Evolutionary conservation across 2,113 vertebrate genomes (phyloP).

Genomic region (Carassius auratus): DNA sequence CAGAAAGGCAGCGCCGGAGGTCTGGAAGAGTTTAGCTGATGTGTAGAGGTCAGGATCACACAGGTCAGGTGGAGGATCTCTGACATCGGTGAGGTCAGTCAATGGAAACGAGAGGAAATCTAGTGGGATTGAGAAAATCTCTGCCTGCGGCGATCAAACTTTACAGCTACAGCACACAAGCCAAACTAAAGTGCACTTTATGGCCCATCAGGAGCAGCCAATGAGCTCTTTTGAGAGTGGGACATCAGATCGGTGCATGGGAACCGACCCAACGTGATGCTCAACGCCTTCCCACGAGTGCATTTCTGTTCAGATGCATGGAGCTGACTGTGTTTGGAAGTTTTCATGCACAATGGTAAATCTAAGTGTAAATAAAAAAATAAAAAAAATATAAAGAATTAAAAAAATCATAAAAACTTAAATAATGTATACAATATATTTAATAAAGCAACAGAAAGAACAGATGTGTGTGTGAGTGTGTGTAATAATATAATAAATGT

Average conservation of each 20-base stretch:
- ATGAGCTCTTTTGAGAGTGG: neutral
- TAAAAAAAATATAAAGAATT: no score
- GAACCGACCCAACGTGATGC: conserved; percentile 20
- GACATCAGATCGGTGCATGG: neutral
- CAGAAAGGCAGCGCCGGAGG: neutral
- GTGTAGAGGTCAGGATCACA: conserved; percentile 19
- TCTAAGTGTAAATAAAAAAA: neutral
- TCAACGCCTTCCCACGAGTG: neutral
- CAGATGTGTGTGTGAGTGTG: no score
- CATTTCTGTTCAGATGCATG: neutral
- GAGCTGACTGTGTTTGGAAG: neutral
- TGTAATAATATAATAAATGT: no score
- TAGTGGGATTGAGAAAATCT: conserved; percentile 1
- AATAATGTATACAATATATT: no score
- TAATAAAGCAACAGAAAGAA: no score
- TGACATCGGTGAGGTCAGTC: conserved; percentile 13
- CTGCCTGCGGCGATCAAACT: neutral
- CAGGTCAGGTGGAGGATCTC: conserved; percentile 8
- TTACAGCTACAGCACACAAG: neutral
- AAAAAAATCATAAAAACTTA: no score
- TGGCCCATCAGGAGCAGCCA: conserved; percentile 2
- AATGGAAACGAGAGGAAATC: conserved; percentile 25
- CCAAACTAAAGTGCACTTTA: neutral
- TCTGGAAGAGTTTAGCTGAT: conserved; percentile 20
- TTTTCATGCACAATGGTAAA: neutral